A percentile compares a stretch with the other conserved stretches of the same genome.
Evolutionary conservation across 2,113 vertebrate genomes (phyloP).

Genomic region (Microcebus lehilahytsara): DNA sequence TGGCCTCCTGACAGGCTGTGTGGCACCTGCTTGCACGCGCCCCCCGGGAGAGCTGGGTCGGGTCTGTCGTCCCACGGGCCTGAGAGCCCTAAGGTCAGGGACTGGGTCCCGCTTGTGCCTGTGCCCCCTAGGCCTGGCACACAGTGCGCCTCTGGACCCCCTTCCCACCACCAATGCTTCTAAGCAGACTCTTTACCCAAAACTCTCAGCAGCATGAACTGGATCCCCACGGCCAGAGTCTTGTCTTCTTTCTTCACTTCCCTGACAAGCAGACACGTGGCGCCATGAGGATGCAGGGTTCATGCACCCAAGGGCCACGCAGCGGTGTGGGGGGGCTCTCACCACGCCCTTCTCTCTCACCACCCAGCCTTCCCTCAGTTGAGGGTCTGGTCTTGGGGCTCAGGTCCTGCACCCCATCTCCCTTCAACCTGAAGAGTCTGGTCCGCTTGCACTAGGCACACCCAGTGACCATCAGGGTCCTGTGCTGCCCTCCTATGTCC

Average conservation of each 20-base stretch:
- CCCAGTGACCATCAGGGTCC: not conserved
- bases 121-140: not conserved
- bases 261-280: not conserved
- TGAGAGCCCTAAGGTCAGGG: not conserved
- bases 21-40: not conserved
- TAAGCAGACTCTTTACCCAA: conserved; percentile 85
- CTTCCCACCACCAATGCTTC: not conserved
- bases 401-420: not conserved
- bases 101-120: not conserved
- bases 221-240: conserved; percentile 93
- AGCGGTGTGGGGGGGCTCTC: not conserved
- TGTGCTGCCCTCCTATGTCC: not conserved
- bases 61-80: not conserved
- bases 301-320: not conserved
- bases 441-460: not conserved
- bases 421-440: not conserved
- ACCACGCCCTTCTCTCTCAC: not conserved
- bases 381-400: not conserved
- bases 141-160: not conserved
- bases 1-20: not conserved
- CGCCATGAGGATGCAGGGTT: not conserved
- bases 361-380: not conserved
- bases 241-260: conserved; percentile 89
- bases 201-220: conserved; percentile 94
- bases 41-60: not conserved